These are phyloP conservation scores for Leptoteleia sp. DNA, from an alignment of 1,140 invertebrate species.

Conservation along the genomic window DNA sequence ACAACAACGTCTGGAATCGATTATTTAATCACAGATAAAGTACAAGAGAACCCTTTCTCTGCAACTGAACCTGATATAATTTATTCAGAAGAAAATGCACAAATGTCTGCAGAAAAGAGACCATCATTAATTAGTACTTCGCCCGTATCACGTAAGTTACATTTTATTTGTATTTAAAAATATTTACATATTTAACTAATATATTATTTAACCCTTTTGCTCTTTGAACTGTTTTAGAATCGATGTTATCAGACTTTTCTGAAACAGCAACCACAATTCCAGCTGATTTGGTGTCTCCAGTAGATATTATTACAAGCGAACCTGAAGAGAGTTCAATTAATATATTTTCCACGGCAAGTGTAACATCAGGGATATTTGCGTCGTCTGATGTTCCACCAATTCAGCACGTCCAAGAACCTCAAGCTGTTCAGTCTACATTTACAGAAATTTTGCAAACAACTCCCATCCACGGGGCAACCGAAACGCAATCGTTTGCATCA, in stretches of 20 bases:
- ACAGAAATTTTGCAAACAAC: conserved; percentile 23
- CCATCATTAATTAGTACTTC: conserved; percentile 60
- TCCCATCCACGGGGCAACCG: neutral
- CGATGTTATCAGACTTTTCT: conserved; percentile 35
- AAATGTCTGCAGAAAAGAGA: conserved; percentile 66
- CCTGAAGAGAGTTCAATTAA: conserved; percentile 15
- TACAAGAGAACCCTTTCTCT: conserved; percentile 73
- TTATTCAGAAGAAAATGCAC: conserved; percentile 51
- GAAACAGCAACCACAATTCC: conserved; percentile 5
- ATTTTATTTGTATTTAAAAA: no score
- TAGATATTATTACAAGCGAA: conserved; percentile 8
- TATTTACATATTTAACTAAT: no score
- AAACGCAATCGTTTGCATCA: conserved; percentile 61
- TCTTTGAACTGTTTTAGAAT: no score
- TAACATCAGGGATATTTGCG: conserved; percentile 20
- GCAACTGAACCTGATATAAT: conserved; percentile 42
- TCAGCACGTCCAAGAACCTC: conserved; percentile 15
- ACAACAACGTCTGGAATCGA: conserved; percentile 63
- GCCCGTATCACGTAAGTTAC: conserved; percentile 48
- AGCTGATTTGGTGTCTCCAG: conserved; percentile 25
- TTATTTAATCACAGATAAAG: conserved; percentile 41
- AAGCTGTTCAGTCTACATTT: conserved; percentile 4
- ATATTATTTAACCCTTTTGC: no score
- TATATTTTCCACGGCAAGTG: conserved; percentile 37
- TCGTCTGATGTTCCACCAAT: conserved; percentile 24